phyloP scores from a whole-genome alignment of 1,140 invertebrate genomes.

The Drosophila nikananu region DNA sequence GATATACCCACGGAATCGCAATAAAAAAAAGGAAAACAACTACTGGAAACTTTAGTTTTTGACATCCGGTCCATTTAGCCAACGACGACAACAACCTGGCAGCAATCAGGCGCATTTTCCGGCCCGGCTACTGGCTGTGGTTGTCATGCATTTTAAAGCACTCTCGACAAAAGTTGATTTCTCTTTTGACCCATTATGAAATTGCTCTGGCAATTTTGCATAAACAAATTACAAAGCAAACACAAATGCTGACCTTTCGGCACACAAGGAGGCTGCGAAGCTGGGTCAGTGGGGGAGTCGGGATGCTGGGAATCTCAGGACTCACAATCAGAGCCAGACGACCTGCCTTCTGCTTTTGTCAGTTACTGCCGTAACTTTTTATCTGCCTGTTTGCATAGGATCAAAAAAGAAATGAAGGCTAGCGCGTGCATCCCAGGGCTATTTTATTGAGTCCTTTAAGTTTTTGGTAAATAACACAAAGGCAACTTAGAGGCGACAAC shows the following conservation, averaged over 20 bases:
- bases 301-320: neutral
- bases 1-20: neutral
- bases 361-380: constrained; percentile 43
- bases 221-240: constrained; percentile 84
- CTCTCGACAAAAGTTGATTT: constrained; percentile 83
- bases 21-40: constrained; percentile 21
- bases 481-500: constrained; percentile 50
- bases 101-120: constrained; percentile 77
- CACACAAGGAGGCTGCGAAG: constrained; percentile 9
- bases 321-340: constrained; percentile 29
- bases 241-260: constrained; percentile 67
- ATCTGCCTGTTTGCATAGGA: constrained; percentile 73
- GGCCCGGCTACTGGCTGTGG: constrained; percentile 43
- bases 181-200: constrained; percentile 84
- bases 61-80: constrained; percentile 82
- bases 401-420: constrained; percentile 48
- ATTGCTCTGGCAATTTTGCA: constrained; percentile 83
- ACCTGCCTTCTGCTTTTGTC: constrained; percentile 48
- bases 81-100: constrained; percentile 75
- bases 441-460: constrained; percentile 83
- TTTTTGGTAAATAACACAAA: constrained; percentile 83
- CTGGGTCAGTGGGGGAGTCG: constrained; percentile 6
- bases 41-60: constrained; percentile 78
- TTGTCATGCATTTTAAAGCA: constrained; percentile 81
- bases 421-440: constrained; percentile 66